Evolutionary conservation across 2,888 invertebrate species (phyloP), one percentile per base, ranked within the genome.

Genomic region (Noctua janthe): DNA sequence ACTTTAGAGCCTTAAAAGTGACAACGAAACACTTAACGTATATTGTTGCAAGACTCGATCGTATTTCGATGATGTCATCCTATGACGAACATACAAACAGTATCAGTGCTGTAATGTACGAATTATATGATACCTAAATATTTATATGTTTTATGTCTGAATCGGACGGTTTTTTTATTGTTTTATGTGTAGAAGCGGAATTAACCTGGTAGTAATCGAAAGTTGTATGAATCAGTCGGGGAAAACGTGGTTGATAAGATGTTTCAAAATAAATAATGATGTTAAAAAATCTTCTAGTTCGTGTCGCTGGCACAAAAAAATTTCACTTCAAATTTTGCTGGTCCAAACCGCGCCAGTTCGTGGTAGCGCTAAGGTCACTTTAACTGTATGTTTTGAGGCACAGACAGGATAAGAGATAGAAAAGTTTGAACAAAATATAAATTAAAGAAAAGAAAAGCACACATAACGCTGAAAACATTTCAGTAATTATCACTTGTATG

Each of bases 1-100:
- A 71, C 51, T 74, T 51, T 23, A 15, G 56, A 56, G 74, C 82
- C 86, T 74, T 74, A 71, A 83, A 84, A 71, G 64, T 49, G 49
- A 49, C 72, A 70, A 71, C 62, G n/a, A 59, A 35, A 66, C 71
- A 71, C 69, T 59, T 71, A 87, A 59, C 66, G 7, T 85, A 72
- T 80, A 82, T 78, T 83, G 80, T 78, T 80, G 71, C 82, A 73
- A 75, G 64, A 49, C 66, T 51, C 78, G 84, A 84, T 84, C 87
- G 70, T 54, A 84, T 76, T 85, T 84, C 83, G 59, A 82, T 78
- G 83, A 87, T 90, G 74, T 84, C 80, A 83, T 81, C 73, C 74
- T 80, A 85, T 82, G 82, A 54, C 69, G 64, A 73, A 43, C 64
- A 56, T 20, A 75, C 66, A 47, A 39, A 66, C 39, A 72, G 56